Evolutionary conservation across 2,888 invertebrate genomes (phyloP), one percentile per base, ranked within the genome.

Genomic region (Tinea semifulvella): DNA sequence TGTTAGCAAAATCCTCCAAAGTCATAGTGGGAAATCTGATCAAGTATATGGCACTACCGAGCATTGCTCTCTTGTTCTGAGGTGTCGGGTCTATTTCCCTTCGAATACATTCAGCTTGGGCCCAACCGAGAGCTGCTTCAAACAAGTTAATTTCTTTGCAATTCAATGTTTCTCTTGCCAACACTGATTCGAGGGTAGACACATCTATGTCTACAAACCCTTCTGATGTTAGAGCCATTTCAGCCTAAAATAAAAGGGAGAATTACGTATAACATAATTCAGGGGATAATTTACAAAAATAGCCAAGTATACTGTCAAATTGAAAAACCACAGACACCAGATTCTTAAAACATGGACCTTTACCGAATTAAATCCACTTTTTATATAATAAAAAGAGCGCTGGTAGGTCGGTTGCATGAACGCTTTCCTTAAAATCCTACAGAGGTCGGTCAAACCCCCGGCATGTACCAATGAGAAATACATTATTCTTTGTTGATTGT

Each of bases 151-250:
- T 91, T 79, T 98, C 98, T 70, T 94, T 94, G 67, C 95, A 96
- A 71, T 97, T 97, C 38, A 98, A 84, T 2, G 97, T 96, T 76
- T 98, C 97, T 52, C 97, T 86, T 44, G 90, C 90, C 55, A 98
- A 83, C 54, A 97, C 94, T 47, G 93, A 93, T 69, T 94, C 92
- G 56, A 97, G 84, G 18, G 97, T 97, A 54, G 93, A 91, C 58
- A 92, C 88, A 74, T 97, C 97, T 62, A 98, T 96, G 68, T 98
- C 97, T 52, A 93, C 91, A 81, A 98, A 97, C 54, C 96, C 96
- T 62, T 97, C 97, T 0, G 96, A 96, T 54, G 90, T 90, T 56
- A 98, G 85, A 47, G 97, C 96, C 90, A 97, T 94, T 82, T 96
- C 96, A 63, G 97, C 96, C 92, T 94, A 74, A 50, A 77, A 81